A percentile compares a stretch with the other conserved stretches of the same genome.
These are phyloP conservation scores for Argyresthia albistria DNA, from an alignment of 2,888 invertebrate genomes.

Conservation along the genomic window DNA sequence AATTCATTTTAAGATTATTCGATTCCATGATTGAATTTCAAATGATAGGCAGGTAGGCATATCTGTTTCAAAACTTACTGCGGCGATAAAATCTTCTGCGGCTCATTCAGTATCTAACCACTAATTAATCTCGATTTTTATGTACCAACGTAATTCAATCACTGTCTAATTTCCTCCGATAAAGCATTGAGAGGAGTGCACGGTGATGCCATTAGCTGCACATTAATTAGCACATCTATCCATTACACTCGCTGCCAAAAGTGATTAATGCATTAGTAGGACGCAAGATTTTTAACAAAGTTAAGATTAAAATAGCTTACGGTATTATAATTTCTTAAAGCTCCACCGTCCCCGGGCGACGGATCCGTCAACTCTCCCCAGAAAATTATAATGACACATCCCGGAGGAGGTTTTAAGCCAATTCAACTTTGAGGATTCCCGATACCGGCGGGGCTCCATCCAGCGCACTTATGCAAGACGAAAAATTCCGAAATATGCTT, in stretches of 20 bases:
- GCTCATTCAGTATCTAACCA: too few relatives aligned
- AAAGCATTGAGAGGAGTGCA: too few relatives aligned
- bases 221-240: conserved; percentile 51
- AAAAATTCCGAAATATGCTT: not conserved
- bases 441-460: not conserved
- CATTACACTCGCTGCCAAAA: conserved; percentile 63
- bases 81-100: too few relatives aligned
- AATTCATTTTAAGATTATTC: conserved; percentile 32
- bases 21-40: conserved; percentile 1
- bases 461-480: not conserved
- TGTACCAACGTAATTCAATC: too few relatives aligned
- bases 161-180: too few relatives aligned
- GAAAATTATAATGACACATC: conserved; percentile 70
- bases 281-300: conserved; percentile 71
- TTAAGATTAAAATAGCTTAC: conserved; percentile 72
- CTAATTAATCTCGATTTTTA: too few relatives aligned
- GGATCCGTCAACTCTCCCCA: conserved; percentile 67
- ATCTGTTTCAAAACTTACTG: too few relatives aligned
- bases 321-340: conserved; percentile 50
- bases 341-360: conserved; percentile 42
- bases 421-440: conserved; percentile 38
- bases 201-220: conserved; percentile 10
- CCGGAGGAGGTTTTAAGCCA: conserved; percentile 64
- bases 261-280: conserved; percentile 68
- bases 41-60: not conserved